Conservation (phyloP, 2,113 vertebrate genomes). For the Erpornis zantholeuca region DNA sequence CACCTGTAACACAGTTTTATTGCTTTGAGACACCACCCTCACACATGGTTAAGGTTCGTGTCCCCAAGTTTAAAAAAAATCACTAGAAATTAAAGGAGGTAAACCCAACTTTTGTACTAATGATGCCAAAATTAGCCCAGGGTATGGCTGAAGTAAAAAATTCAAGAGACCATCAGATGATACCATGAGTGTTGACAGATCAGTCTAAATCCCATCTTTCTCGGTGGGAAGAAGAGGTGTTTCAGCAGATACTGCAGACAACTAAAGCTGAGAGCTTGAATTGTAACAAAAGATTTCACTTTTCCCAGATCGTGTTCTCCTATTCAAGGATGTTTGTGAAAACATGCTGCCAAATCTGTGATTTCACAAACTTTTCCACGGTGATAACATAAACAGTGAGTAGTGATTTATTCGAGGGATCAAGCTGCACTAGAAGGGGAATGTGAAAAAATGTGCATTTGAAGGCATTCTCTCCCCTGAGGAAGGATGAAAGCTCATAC, state of each 20-base stretch:
- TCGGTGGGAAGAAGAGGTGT: not conserved
- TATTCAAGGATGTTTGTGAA: slow-evolving; percentile 16
- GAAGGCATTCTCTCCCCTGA: not conserved
- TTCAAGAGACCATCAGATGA: not conserved
- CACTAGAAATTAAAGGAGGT: not conserved
- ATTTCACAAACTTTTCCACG: slow-evolving; percentile 34
- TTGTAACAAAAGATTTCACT: not conserved
- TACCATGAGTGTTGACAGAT: accelerated
- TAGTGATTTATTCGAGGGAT: slow-evolving; percentile 20
- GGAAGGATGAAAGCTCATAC: not conserved
- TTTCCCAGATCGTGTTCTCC: not conserved
- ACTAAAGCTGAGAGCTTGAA: not conserved
- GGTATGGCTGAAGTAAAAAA: not conserved
- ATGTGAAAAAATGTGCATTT: not conserved
- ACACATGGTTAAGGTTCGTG: accelerated
- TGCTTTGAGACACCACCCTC: not conserved
- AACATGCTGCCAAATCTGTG: not conserved
- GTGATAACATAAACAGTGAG: slow-evolving; percentile 23
- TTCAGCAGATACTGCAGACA: not conserved
- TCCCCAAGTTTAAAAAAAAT: not conserved
- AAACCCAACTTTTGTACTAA: not conserved
- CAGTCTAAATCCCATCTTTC: not conserved
- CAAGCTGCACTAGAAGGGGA: not conserved
- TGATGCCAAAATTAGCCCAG: not conserved
- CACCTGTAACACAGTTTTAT: not conserved